Conservation (phyloP, 1,140 invertebrate genomes). For the Caerostris darwini region DNA sequence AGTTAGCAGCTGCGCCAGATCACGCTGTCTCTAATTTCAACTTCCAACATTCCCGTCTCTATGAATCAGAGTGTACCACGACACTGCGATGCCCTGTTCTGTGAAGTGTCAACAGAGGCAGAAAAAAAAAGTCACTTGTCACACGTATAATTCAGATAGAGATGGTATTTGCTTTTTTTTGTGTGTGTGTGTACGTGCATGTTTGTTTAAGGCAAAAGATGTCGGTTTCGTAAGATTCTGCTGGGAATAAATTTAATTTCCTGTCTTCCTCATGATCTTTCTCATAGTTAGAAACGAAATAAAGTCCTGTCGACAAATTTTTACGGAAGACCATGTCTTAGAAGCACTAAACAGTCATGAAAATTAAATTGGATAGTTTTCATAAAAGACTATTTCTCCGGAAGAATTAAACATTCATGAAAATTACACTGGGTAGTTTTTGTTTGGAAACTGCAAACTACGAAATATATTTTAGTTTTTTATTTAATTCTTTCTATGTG, state of each 20-base stretch:
- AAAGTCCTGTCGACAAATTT: too few relatives aligned
- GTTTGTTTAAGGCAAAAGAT: not conserved
- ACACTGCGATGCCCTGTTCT: not conserved
- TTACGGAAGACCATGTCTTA: too few relatives aligned
- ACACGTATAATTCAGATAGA: conserved; percentile 18
- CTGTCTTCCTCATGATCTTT: not conserved
- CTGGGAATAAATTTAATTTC: not conserved
- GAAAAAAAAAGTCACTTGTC: not conserved
- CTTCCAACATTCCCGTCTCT: conserved; percentile 43
- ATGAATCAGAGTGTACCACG: conserved; percentile 31
- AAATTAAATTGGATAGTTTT: too few relatives aligned
- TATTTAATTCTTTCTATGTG: too few relatives aligned
- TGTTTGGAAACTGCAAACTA: too few relatives aligned
- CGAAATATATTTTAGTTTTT: too few relatives aligned
- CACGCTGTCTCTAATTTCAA: conserved; percentile 61
- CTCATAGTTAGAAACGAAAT: too few relatives aligned
- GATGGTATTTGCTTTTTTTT: not conserved
- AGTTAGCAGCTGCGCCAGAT: conserved; percentile 30
- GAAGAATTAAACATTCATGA: too few relatives aligned
- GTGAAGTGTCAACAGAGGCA: conserved; percentile 8
- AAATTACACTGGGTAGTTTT: too few relatives aligned
- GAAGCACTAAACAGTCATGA: too few relatives aligned
- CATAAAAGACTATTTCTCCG: too few relatives aligned
- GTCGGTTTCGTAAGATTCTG: not conserved
- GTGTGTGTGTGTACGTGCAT: too few relatives aligned